Conservation (phyloP, 2,797 vertebrate genomes). For the Champsocephalus gunnari region DNA sequence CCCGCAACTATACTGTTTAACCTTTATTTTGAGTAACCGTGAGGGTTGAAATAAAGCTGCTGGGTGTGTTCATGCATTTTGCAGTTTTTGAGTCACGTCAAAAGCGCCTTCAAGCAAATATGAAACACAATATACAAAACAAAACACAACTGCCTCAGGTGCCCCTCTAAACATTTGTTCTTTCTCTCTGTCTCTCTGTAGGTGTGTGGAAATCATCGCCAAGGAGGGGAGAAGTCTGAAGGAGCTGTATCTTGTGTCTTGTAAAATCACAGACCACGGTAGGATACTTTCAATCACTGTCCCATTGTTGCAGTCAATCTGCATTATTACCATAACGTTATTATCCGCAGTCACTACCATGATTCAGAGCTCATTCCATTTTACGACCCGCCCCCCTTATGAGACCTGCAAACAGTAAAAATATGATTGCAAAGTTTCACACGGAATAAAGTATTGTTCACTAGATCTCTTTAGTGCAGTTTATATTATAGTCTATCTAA, state of each 20-base stretch:
- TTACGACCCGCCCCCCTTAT: conserved; percentile 58
- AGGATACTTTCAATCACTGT: conserved; percentile 74
- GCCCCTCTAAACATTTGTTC: conserved; percentile 54
- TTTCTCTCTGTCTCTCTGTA: conserved; percentile 77
- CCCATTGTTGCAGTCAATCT: conserved; percentile 71
- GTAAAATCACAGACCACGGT: conserved; percentile 99
- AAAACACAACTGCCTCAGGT: conserved; percentile 6
- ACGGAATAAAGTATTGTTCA: conserved; percentile 50
- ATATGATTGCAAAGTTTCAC: conserved; percentile 76
- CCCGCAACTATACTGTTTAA: conserved; percentile 74
- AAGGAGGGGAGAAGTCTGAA: conserved; percentile 96
- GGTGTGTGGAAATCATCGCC: conserved; percentile 99
- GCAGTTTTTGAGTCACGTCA: conserved; percentile 17
- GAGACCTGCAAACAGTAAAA: conserved; percentile 74
- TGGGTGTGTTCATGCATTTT: background rate
- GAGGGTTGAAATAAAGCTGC: background rate
- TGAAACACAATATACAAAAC: conserved; percentile 27
- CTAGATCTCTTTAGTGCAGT: conserved; percentile 34
- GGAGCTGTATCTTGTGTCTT: conserved; percentile 98
- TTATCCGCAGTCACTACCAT: conserved; percentile 61
- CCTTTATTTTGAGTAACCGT: conserved; percentile 60
- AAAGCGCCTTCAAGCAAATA: conserved; percentile 38
- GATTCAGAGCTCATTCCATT: conserved; percentile 69
- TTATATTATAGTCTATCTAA: conserved; percentile 2
- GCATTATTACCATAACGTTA: conserved; percentile 66